phyloP scores from a whole-genome alignment of 2,113 vertebrate species.

The Entomyzon cyanotis region DNA sequence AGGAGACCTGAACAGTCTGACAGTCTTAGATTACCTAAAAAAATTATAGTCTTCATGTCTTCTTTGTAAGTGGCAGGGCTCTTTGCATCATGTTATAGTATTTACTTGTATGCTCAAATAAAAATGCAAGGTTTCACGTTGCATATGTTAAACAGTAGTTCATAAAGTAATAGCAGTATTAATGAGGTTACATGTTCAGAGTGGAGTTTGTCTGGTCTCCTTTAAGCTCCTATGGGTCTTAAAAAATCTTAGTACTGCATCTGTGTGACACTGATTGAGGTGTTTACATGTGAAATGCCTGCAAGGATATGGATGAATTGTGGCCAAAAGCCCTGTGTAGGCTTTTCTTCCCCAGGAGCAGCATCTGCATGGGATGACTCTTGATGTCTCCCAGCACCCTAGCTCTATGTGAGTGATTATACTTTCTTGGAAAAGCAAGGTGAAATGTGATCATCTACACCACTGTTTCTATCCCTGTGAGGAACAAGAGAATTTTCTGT shows the following conservation, averaged over 20 bases:
- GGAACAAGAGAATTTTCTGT: neutral
- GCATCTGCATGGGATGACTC: neutral
- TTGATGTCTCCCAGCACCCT: neutral
- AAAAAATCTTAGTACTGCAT: neutral
- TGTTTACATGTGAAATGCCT: neutral
- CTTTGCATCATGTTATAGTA: neutral
- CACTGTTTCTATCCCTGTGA: neutral
- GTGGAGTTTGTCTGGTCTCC: neutral
- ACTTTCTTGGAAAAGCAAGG: neutral
- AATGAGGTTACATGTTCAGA: neutral
- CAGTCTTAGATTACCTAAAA: neutral
- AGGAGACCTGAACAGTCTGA: neutral
- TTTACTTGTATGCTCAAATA: neutral
- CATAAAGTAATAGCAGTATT: neutral
- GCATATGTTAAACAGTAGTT: neutral
- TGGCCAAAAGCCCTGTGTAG: neutral
- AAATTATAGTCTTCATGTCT: neutral
- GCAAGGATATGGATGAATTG: neutral
- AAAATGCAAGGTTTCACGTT: neutral
- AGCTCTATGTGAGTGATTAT: neutral
- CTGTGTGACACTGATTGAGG: neutral
- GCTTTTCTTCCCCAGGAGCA: fast-evolving
- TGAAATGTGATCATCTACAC: neutral
- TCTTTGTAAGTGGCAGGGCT: neutral
- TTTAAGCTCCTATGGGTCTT: neutral